phyloP scores from a whole-genome alignment of 92 coral and sea anemone species.

The Epizoanthus stellaris region DNA sequence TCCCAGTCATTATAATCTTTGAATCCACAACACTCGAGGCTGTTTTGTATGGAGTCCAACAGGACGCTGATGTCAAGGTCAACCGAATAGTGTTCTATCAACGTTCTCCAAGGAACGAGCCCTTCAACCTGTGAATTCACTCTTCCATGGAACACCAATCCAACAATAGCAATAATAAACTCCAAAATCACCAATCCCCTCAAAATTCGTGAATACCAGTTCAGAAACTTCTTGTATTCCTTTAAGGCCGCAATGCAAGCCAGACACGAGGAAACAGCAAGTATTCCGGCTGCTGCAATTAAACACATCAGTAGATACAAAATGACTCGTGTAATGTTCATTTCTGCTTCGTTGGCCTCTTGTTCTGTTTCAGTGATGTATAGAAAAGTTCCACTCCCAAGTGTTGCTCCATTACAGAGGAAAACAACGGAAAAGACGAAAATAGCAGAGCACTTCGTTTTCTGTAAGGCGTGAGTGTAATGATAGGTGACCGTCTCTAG shows the following conservation, averaged over 20 bases:
- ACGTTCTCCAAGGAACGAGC: slow-evolving; percentile 44
- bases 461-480: background rate
- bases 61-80: slow-evolving; percentile 21
- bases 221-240: slow-evolving; percentile 1
- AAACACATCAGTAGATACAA: background rate
- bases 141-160: background rate
- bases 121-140: slow-evolving; percentile 13
- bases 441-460: slow-evolving; percentile 16
- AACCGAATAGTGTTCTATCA: slow-evolving; percentile 45
- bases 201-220: slow-evolving; percentile 29
- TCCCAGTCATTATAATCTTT: slow-evolving; percentile 64
- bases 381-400: slow-evolving; percentile 13
- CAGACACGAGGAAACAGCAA: slow-evolving; percentile 20
- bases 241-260: slow-evolving; percentile 16
- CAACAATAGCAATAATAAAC: slow-evolving; percentile 17
- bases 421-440: background rate
- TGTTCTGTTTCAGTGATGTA: slow-evolving; percentile 20
- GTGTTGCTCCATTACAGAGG: slow-evolving; percentile 19
- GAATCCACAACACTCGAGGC: slow-evolving; percentile 65
- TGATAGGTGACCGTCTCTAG: background rate
- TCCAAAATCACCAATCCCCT: slow-evolving; percentile 4
- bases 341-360: slow-evolving; percentile 2
- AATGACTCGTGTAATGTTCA: slow-evolving; percentile 4
- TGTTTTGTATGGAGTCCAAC: slow-evolving; percentile 55
- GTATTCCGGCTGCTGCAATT: background rate